phyloP scores from a whole-genome alignment of 1,140 invertebrate genomes.

The Drosophila carrolli region DNA sequence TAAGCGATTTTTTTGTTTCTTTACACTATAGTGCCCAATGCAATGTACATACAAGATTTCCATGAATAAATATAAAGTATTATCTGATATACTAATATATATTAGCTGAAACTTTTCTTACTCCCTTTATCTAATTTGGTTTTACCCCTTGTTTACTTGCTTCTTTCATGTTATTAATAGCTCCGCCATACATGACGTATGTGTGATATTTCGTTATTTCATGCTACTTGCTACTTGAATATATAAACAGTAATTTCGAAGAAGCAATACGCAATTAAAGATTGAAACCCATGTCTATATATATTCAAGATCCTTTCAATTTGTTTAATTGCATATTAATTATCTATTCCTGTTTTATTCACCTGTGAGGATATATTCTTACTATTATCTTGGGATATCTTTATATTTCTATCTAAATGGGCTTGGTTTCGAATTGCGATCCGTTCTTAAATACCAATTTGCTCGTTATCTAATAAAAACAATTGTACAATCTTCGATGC shows the following conservation, averaged over 20 bases:
- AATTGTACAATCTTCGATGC: constrained; percentile 62
- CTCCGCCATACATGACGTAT: background rate
- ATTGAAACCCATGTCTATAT: background rate
- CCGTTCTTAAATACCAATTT: constrained; percentile 54
- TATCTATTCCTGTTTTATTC: too few species aligned
- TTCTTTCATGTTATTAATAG: background rate
- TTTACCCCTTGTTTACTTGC: too few species aligned
- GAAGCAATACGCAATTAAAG: too few species aligned
- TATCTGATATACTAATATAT: too few species aligned
- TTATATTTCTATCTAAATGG: constrained; percentile 14
- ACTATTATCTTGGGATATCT: background rate
- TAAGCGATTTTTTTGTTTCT: background rate
- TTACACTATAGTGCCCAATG: too few species aligned
- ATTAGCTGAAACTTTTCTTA: too few species aligned
- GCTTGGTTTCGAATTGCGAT: constrained; percentile 9
- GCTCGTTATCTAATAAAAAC: constrained; percentile 72
- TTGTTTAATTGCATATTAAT: too few species aligned
- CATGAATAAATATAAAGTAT: too few species aligned
- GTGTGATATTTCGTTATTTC: constrained; percentile 1
- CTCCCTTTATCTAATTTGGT: too few species aligned
- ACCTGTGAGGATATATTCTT: background rate
- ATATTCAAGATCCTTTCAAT: too few species aligned
- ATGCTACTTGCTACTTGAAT: background rate
- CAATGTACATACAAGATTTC: too few species aligned
- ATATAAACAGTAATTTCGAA: background rate